Base-by-base conservation (phyloP, 1,140 invertebrate genomes). In the Solenopsis fugax region DNA sequence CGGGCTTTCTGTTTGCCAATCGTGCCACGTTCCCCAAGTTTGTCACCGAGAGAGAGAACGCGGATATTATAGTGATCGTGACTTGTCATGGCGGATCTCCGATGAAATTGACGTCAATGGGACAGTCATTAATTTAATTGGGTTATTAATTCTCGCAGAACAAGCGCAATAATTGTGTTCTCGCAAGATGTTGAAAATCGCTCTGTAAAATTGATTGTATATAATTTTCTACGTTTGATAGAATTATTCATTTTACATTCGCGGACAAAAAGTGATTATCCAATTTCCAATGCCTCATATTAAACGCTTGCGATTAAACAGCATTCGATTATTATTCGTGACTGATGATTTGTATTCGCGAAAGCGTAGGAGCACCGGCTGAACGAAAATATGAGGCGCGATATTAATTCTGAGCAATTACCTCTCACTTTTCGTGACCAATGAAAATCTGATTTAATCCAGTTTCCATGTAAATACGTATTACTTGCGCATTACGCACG, bases 351-450 rank as follows among this genome's bases (percentile, higher is more conserved):
- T 81, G 64, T 71, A 81, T 29, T 56, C 52, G n/a, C 72, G 48
- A 72, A 65, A 85, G 48, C 29, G 50, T 18, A 7, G 34, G 56
- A 80, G 34, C 41, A 52, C 45, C 34, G 37, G 45, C 34, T 54
- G 48, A 75, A 48, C 45, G 34, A 75, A 89, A 88, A 89, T 89
- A 75, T 54, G 60, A 89, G 67, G 29, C 12, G 37, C 41, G 34
- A 45, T 56, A 80, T 90, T 90, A 89, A 87, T 90, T 89, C 58
- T 85, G 45, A 84, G 89, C 58, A 87, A 89, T 89, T 87, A 73
- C 77, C 41, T n/a, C 81, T 72, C 73, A 69, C 64, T 80, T 75
- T 84, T 87, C 77, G 72, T 84, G 88, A 77, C 85, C 72, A 87
- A 82, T 77, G 52, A 56, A 21, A 87, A 89, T 84, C 72, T 77